Evolutionary conservation across 1,140 invertebrate species (phyloP), one percentile per base, ranked within the genome.

Genomic region (Caenorhabditis latens): DNA sequence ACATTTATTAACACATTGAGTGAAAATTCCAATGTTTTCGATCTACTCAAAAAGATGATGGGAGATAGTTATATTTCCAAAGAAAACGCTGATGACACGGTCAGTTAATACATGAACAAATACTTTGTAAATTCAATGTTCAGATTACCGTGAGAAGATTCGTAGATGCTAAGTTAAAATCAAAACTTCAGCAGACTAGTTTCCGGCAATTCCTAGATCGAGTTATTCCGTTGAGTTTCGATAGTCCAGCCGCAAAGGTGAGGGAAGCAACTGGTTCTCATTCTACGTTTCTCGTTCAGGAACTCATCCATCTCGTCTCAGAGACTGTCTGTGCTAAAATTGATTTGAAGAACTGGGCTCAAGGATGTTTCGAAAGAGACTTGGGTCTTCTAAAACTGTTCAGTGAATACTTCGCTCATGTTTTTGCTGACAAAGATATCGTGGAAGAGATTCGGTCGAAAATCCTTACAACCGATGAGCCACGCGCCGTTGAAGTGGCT

Each of bases 161-260:
- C 16, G 46, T 71, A 19, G 11, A 32, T 40, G 42, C 43, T 14
- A 71, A 71, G 42, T 13, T 46, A 13, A 50, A 24, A 11, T n/a
- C 46, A 24, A 79, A 79, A 24, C 4, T n/a, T 24, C 8, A 50
- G 6, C 71, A 79, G 24, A 79, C 71, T 4, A 13, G 21, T 50
- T 79, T 79, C 46, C 71, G 71, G 7, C 71, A 79, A 32, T 79
- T 79, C n/a, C 43, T 79, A 4, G 71, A 79, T 32, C 71, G 71
- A 24, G 40, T 79, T 14, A 24, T 13, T 1, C 71, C 71, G n/a
- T 11, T 79, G 5, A 46, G 40, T 13, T 50, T 79, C 21, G 71
- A 79, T 50, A 16, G 32, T 24, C 71, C n/a, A 9, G n/a, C 46
- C 2, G 71, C 71, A 13, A 79, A 79, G 40, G 71, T 79, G 46